Percentiles rank a stretch among this genome's conserved stretches.
Evolutionary conservation across 2,888 invertebrate genomes (phyloP).

Genomic region (Platycheirus albimanus): DNA sequence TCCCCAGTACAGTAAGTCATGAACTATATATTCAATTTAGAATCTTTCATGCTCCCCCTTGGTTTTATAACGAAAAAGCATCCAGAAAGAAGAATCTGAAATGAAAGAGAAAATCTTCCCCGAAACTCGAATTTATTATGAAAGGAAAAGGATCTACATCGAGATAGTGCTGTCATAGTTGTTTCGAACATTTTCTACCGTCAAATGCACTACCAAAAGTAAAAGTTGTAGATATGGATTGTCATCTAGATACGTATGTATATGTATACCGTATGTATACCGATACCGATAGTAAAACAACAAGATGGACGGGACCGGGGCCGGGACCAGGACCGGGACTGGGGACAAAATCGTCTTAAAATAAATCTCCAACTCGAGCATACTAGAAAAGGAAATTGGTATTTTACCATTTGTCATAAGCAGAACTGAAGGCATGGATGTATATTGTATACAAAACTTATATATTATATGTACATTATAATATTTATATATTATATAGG

Average conservation of each 20-base stretch:
- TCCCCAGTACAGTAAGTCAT: constrained; percentile 40
- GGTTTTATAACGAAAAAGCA: constrained; percentile 22
- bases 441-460: constrained; percentile 3
- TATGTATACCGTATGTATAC: too few relatives aligned
- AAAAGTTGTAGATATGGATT: constrained; percentile 14
- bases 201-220: constrained; percentile 68
- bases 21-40: constrained; percentile 70
- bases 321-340: too few relatives aligned
- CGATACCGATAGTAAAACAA: constrained; percentile 36
- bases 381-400: constrained; percentile 71
- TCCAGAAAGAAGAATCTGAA: constrained; percentile 59
- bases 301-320: constrained; percentile 32
- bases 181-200: constrained; percentile 35
- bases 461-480: not conserved
- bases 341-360: constrained; percentile 55
- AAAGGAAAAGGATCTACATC: constrained; percentile 38
- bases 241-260: too few relatives aligned
- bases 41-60: constrained; percentile 28
- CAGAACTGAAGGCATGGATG: constrained; percentile 51
- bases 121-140: constrained; percentile 45
- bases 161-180: constrained; percentile 38
- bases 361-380: constrained; percentile 68
- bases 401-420: constrained; percentile 73
- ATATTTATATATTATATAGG: not conserved
- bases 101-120: constrained; percentile 61